Conservation (phyloP, 2,113 vertebrate species). For the Pelobates fuscus region DNA sequence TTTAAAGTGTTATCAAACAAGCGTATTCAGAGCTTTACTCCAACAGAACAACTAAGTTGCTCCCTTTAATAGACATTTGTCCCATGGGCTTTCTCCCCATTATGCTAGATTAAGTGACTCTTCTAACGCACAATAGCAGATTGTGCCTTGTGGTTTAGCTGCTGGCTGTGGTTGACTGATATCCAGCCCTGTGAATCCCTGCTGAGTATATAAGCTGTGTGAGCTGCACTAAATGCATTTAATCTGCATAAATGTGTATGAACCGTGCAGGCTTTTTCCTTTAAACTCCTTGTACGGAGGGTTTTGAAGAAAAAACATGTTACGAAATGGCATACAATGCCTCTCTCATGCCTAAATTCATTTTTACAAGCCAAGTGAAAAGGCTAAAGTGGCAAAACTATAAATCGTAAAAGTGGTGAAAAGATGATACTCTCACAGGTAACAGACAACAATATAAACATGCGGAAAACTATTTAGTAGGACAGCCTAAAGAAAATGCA, state of each 20-base stretch:
- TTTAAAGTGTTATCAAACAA: conserved; percentile 62
- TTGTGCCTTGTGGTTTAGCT: conserved; percentile 74
- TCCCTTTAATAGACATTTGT: conserved; percentile 68
- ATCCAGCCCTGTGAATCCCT: conserved; percentile 78
- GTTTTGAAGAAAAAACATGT: not conserved
- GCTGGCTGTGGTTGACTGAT: conserved; percentile 84
- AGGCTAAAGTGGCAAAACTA: too few species aligned
- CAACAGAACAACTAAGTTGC: conserved; percentile 62
- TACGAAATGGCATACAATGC: too few species aligned
- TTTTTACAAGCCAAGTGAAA: too few species aligned
- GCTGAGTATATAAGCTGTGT: conserved; percentile 74
- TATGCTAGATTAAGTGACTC: conserved; percentile 84
- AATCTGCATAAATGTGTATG: conserved; percentile 81
- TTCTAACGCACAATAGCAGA: conserved; percentile 79
- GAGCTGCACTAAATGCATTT: conserved; percentile 75
- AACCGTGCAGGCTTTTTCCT: conserved; percentile 72
- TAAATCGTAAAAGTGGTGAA: too few species aligned
- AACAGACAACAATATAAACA: too few species aligned
- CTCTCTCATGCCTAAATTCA: too few species aligned
- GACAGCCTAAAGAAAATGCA: too few species aligned
- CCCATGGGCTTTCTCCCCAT: conserved; percentile 73
- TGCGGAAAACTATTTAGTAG: too few species aligned
- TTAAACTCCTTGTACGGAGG: conserved; percentile 55
- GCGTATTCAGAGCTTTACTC: conserved; percentile 61
- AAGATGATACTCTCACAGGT: too few species aligned